phyloP scores from a whole-genome alignment of 2,888 invertebrate genomes.

The Melanotus villosus region DNA sequence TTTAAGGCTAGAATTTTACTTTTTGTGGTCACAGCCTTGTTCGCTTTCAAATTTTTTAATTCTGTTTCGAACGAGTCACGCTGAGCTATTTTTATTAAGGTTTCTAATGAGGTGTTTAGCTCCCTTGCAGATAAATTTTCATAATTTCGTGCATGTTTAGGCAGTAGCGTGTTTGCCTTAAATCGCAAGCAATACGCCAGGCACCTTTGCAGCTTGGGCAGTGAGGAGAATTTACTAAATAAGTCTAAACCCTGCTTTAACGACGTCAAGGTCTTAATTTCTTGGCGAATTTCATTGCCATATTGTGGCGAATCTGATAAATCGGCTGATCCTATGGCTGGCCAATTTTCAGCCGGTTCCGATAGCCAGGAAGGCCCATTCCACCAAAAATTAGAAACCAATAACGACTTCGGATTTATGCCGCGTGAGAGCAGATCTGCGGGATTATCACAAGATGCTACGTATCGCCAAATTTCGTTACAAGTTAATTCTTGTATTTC shows the following conservation, averaged over 20 bases:
- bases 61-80: no score
- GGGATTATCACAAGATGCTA: no score
- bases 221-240: background rate
- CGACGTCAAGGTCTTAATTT: background rate
- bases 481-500: background rate
- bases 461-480: background rate
- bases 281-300: background rate
- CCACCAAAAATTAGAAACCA: background rate
- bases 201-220: background rate
- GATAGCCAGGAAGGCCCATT: background rate
- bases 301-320: background rate
- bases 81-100: no score
- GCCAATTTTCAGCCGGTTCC: background rate
- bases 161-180: no score
- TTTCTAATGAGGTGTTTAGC: no score
- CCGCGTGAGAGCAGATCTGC: no score
- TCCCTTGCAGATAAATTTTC: no score
- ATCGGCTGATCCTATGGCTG: background rate
- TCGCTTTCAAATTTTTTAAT: no score
- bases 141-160: no score
- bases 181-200: background rate
- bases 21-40: background rate
- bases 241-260: background rate
- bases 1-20: conserved; percentile 14
- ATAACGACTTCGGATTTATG: background rate